A percentile compares a stretch with the other conserved stretches of the same genome.
These are phyloP conservation scores for Aphelenchoides besseyi DNA, from an alignment of 1,140 invertebrate species.

Conservation along the genomic window DNA sequence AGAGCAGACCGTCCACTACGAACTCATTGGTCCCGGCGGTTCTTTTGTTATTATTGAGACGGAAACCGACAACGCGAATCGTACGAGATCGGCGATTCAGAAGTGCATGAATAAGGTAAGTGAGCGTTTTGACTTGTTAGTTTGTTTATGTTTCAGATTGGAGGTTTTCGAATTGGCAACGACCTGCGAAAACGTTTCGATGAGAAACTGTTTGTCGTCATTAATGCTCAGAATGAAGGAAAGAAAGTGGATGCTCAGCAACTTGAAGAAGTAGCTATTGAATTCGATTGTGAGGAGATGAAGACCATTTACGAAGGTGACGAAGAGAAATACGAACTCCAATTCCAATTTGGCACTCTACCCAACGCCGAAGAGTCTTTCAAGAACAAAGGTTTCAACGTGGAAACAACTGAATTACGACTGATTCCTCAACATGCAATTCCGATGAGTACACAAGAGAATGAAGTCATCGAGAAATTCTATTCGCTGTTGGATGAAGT, in stretches of 20 bases:
- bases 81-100: constrained; percentile 27
- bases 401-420: constrained; percentile 40
- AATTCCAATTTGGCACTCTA: constrained; percentile 33
- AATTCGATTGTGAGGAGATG: constrained; percentile 57
- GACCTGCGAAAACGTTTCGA: constrained; percentile 44
- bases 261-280: constrained; percentile 54
- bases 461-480: constrained; percentile 38
- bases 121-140: constrained; percentile 9
- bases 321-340: constrained; percentile 42
- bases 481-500: constrained; percentile 46
- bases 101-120: constrained; percentile 51
- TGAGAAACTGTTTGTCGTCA: constrained; percentile 46
- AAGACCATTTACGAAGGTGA: constrained; percentile 31
- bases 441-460: constrained; percentile 33
- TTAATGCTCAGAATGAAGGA: constrained; percentile 29
- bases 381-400: constrained; percentile 29
- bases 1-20: constrained; percentile 40
- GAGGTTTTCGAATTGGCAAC: constrained; percentile 43
- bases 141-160: constrained; percentile 40
- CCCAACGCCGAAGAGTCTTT: constrained; percentile 37
- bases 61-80: constrained; percentile 46
- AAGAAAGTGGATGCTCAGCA: constrained; percentile 40
- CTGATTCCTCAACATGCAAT: constrained; percentile 40
- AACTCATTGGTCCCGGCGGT: constrained; percentile 49
- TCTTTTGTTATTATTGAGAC: constrained; percentile 53